A percentile compares a stretch with the other conserved stretches of the same genome.
phyloP scores from a whole-genome alignment of 2,797 vertebrate species.

The Adelosebastes latens region DNA sequence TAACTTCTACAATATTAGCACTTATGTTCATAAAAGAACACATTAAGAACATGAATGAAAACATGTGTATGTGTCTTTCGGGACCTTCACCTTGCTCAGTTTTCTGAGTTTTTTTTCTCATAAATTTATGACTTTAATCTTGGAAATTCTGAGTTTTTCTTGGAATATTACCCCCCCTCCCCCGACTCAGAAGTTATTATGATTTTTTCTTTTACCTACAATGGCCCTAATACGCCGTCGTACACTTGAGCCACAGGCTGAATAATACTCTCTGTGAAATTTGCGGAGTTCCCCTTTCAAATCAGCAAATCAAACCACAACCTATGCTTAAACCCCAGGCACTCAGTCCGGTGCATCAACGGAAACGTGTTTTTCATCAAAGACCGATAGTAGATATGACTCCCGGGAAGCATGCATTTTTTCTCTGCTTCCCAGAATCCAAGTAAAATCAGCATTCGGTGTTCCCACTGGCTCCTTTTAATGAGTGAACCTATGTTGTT shows the following conservation, averaged over 20 bases:
- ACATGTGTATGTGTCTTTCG: no score
- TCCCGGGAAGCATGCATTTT: conserved; percentile 20
- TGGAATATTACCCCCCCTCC: no score
- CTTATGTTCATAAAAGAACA: no score
- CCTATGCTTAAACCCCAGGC: neutral
- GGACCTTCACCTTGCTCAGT: no score
- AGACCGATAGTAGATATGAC: conserved; percentile 16
- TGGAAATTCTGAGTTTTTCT: no score
- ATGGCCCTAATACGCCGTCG: no score
- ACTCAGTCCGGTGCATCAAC: neutral
- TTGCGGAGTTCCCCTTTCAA: neutral
- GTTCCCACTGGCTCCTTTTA: conserved; percentile 46
- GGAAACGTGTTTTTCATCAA: conserved; percentile 29
- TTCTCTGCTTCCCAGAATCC: conserved; percentile 42
- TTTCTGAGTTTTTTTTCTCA: fast-evolving
- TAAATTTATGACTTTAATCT: no score
- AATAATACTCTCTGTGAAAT: neutral
- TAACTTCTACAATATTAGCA: no score
- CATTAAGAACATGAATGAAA: no score
- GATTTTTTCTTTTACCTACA: no score
- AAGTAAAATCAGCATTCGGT: conserved; percentile 51
- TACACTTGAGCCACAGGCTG: neutral
- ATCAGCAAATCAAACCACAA: neutral
- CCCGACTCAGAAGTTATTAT: no score
- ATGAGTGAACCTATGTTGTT: conserved; percentile 46